Evolutionary conservation across 2,797 vertebrate genomes (phyloP).

Genomic region (Megalops cyprinoides): DNA sequence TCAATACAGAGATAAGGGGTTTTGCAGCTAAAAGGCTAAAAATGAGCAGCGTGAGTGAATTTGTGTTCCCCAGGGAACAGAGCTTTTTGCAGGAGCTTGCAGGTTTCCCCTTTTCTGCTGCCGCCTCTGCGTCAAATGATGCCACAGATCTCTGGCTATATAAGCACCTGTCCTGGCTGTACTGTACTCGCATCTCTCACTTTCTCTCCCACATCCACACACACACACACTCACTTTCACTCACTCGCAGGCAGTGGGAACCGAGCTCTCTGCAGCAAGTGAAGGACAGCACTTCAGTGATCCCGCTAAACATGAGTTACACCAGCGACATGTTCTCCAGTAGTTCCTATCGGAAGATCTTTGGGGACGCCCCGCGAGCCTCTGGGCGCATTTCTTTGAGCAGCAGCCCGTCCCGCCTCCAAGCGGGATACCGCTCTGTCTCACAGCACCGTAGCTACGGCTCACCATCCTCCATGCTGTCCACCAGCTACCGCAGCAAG

Average conservation of each 20-base stretch:
- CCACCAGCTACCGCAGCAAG: constrained; percentile 69
- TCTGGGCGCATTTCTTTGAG: constrained; percentile 62
- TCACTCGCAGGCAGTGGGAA: constrained; percentile 43
- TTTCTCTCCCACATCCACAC: constrained; percentile 41
- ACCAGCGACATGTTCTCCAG: constrained; percentile 68
- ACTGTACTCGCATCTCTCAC: constrained; percentile 66
- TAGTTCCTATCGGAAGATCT: constrained; percentile 80
- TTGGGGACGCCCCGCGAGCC: constrained; percentile 73
- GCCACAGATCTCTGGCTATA: constrained; percentile 67
- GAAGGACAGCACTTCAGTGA: constrained; percentile 13
- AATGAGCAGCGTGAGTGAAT: constrained; percentile 61
- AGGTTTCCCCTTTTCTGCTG: constrained; percentile 65
- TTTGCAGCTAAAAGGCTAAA: constrained; percentile 28
- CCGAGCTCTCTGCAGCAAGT: constrained; percentile 30
- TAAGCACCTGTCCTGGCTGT: constrained; percentile 63
- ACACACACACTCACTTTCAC: constrained; percentile 42
- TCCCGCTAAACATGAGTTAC: constrained; percentile 71
- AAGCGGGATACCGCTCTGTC: constrained; percentile 64
- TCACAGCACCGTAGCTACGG: constrained; percentile 67
- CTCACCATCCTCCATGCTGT: constrained; percentile 53
- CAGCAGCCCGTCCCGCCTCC: constrained; percentile 70
- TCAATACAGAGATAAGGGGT: constrained; percentile 26
- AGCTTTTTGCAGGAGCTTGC: constrained; percentile 68
- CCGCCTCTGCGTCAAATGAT: constrained; percentile 75
- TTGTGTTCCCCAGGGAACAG: constrained; percentile 58